Conservation (phyloP, 2,113 vertebrate species). For the Cercopithecus mona region DNA sequence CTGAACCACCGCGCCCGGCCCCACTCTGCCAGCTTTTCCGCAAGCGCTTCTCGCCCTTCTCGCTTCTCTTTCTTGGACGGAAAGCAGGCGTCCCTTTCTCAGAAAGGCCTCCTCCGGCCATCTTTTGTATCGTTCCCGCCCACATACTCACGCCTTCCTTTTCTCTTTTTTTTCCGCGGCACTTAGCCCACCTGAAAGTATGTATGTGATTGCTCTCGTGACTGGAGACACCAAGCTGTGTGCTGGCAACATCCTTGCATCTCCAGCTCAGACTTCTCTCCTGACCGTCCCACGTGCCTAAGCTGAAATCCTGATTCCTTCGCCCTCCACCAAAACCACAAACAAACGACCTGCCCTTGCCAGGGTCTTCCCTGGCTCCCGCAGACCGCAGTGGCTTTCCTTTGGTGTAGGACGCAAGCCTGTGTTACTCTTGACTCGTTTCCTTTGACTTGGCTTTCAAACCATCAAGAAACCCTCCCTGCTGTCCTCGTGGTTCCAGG, state of each 20-base stretch:
- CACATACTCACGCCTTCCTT: too few relatives aligned
- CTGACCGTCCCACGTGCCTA: neutral
- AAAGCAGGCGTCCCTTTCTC: neutral
- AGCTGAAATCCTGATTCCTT: neutral
- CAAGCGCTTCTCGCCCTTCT: neutral
- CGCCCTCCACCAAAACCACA: neutral
- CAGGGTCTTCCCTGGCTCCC: too few relatives aligned
- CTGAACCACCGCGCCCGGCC: too few relatives aligned
- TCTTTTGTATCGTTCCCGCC: neutral
- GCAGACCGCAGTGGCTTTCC: neutral
- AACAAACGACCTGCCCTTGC: neutral
- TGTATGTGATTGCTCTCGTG: neutral
- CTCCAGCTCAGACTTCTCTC: neutral
- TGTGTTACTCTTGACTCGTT: neutral
- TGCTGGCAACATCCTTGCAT: fast-evolving
- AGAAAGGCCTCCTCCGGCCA: neutral
- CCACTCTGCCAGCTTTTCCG: neutral
- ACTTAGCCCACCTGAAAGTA: neutral
- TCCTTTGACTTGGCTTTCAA: neutral
- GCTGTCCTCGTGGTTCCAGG: neutral
- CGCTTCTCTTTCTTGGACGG: neutral
- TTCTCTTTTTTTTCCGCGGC: neutral
- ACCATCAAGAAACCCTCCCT: neutral
- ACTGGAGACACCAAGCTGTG: neutral
- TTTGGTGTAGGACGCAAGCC: neutral